Evolutionary conservation across 2,888 invertebrate species (phyloP).

Genomic region (Sarcophaga subvicina): DNA sequence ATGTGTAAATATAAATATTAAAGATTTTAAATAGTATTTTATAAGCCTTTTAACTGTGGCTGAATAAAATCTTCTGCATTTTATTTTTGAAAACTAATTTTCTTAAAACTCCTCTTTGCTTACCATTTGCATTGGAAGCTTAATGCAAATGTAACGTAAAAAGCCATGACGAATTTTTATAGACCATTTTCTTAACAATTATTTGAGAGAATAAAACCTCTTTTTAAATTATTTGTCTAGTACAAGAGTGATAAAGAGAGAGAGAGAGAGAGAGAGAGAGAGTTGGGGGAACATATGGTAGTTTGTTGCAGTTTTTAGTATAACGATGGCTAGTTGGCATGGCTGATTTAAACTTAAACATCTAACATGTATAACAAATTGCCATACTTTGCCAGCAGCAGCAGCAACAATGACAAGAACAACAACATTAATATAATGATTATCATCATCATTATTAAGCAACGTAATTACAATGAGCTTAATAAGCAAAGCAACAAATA

Average conservation of each 20-base stretch:
- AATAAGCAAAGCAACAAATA: slow-evolving; percentile 46
- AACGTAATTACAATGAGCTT: slow-evolving; percentile 39
- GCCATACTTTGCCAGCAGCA: background rate
- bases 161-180: slow-evolving; percentile 9
- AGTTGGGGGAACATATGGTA: no score
- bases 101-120: no score
- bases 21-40: no score
- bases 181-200: background rate
- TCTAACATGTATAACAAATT: slow-evolving; percentile 31
- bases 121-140: no score
- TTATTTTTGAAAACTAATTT: no score
- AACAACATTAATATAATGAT: background rate
- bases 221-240: no score
- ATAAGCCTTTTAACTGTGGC: no score
- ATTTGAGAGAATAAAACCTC: no score
- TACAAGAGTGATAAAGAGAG: no score
- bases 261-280: no score
- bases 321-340: slow-evolving; percentile 38
- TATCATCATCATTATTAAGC: slow-evolving; percentile 18
- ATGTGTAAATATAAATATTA: no score
- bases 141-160: slow-evolving; percentile 41
- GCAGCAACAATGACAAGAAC: background rate
- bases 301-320: slow-evolving; percentile 2
- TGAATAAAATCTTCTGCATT: no score
- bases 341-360: slow-evolving; percentile 42